phyloP scores from a whole-genome alignment of 2,113 vertebrate species.

The Lepus americanus region DNA sequence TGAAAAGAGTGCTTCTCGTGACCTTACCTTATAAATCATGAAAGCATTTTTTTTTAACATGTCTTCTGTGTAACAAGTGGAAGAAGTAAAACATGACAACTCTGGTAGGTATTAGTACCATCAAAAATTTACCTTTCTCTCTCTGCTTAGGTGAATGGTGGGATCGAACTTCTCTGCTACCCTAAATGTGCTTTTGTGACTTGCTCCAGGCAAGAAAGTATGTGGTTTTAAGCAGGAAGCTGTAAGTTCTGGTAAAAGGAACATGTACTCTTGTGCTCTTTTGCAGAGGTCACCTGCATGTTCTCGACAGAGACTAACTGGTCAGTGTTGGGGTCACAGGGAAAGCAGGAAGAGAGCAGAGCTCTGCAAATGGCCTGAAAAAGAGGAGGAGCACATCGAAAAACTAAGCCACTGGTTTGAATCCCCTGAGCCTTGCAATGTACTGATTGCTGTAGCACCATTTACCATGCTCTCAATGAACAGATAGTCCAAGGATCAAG shows the following conservation, averaged over 20 bases:
- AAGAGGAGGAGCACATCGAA: background rate
- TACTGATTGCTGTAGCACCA: background rate
- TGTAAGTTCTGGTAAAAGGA: background rate
- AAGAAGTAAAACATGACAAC: background rate
- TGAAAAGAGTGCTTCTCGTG: background rate
- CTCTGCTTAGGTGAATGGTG: background rate
- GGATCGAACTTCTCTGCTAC: background rate
- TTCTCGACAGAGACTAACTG: background rate
- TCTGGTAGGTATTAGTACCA: background rate
- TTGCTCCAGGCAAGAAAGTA: background rate
- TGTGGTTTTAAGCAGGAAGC: background rate
- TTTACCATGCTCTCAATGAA: background rate
- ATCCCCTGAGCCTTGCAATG: background rate
- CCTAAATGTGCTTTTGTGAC: background rate
- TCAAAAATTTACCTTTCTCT: background rate
- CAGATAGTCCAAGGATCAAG: conserved; percentile 23
- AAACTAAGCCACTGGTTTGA: background rate
- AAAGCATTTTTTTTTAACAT: background rate
- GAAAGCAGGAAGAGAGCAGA: background rate
- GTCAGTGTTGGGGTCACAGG: background rate
- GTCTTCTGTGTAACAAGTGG: background rate
- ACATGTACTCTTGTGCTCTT: background rate
- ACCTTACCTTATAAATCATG: background rate
- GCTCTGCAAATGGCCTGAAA: background rate
- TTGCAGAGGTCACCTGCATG: background rate